A percentile compares a stretch with the other conserved stretches of the same genome.
Conservation (phyloP, 1,140 invertebrate species). For the Globodera rostochiensis region DNA sequence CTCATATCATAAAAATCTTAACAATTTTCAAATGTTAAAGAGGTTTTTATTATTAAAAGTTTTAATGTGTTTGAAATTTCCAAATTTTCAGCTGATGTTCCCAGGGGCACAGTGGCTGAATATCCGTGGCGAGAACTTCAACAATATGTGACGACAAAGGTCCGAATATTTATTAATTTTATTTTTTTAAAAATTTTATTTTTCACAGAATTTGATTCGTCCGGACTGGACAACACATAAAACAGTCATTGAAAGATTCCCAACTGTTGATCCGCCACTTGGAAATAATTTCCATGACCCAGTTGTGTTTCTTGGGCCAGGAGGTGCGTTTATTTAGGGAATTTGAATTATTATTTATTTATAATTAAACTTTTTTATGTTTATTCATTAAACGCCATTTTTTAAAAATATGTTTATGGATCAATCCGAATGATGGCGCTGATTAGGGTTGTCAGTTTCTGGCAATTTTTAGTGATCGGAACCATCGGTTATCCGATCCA, state of each 20-base stretch:
- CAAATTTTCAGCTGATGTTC: background rate
- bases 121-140: background rate
- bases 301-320: background rate
- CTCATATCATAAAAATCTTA: too few relatives aligned
- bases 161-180: too few relatives aligned
- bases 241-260: background rate
- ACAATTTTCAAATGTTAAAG: too few relatives aligned
- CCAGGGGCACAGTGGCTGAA: background rate
- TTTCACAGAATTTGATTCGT: background rate
- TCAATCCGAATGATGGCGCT: too few relatives aligned
- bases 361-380: too few relatives aligned
- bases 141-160: background rate
- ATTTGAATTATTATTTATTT: background rate
- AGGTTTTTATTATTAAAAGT: too few relatives aligned
- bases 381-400: too few relatives aligned
- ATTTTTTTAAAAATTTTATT: too few relatives aligned
- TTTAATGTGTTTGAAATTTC: too few relatives aligned
- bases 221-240: background rate
- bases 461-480: background rate
- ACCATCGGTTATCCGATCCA: too few relatives aligned
- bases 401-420: too few relatives aligned
- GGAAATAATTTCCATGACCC: background rate
- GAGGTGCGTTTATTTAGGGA: background rate
- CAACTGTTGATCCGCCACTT: background rate
- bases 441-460: too few relatives aligned